A percentile compares a stretch with the other conserved stretches of the same genome.
Evolutionary conservation across 1,140 invertebrate genomes (phyloP).

Genomic region (Hyles euphorbiae): DNA sequence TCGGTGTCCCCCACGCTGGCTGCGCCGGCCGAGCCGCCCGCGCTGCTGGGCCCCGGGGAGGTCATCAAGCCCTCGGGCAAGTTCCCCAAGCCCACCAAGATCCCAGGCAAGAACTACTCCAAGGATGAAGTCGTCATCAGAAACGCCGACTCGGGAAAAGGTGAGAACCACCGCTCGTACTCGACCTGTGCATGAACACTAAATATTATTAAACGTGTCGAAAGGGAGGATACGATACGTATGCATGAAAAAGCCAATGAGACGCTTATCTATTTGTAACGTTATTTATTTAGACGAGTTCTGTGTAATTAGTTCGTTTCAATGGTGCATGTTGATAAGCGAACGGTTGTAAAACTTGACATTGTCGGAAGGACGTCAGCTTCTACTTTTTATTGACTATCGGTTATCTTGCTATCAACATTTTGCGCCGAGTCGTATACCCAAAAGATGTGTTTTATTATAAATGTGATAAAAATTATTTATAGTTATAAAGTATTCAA

Average conservation of each 20-base stretch:
- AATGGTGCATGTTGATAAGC: conserved; percentile 30
- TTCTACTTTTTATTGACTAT: too few relatives aligned
- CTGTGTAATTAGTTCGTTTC: conserved; percentile 14
- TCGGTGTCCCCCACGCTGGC: conserved; percentile 66
- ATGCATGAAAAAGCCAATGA: conserved; percentile 36
- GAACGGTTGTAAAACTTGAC: not conserved
- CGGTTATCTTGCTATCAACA: too few relatives aligned
- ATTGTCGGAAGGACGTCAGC: too few relatives aligned
- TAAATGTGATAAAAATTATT: too few relatives aligned
- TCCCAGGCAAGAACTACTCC: conserved; percentile 93
- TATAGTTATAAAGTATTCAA: too few relatives aligned
- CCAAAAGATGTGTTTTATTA: too few relatives aligned
- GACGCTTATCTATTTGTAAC: conserved; percentile 31
- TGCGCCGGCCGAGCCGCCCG: conserved; percentile 70
- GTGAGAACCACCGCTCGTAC: conserved; percentile 75
- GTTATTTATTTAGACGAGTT: conserved; percentile 21
- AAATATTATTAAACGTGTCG: not conserved
- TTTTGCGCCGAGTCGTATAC: too few relatives aligned
- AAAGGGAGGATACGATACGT: not conserved
- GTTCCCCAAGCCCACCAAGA: conserved; percentile 90
- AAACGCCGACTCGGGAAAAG: conserved; percentile 96
- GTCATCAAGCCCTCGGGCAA: conserved; percentile 91
- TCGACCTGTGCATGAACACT: not conserved
- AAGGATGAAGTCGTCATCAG: conserved; percentile 96
- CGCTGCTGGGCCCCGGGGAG: conserved; percentile 85